Percentiles rank a stretch among this genome's conserved stretches.
Evolutionary conservation across 2,797 vertebrate species (phyloP).

Genomic region (Steatocranus sp.): DNA sequence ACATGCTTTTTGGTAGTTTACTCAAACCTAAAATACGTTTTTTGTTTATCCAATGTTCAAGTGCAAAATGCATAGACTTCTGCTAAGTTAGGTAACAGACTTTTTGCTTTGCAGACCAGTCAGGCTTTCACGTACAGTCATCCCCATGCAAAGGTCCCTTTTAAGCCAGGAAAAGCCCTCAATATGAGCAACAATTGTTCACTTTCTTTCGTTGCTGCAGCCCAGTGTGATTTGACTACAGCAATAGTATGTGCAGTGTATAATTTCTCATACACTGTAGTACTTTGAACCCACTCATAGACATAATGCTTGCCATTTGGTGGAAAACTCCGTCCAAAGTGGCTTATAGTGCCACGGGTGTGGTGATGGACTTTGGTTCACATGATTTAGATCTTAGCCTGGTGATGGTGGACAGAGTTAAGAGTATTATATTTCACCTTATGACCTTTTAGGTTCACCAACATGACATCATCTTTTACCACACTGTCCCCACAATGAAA

Average conservation of each 20-base stretch:
- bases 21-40: rapidly evolving
- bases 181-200: background rate
- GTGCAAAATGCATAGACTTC: background rate
- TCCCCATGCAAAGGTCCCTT: rapidly evolving
- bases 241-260: background rate
- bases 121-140: rapidly evolving
- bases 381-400: background rate
- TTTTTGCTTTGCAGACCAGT: background rate
- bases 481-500: constrained; percentile 53
- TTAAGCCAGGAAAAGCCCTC: background rate
- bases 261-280: constrained; percentile 17
- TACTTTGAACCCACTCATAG: constrained; percentile 29
- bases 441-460: constrained; percentile 60
- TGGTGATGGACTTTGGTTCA: background rate
- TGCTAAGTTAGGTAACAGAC: background rate
- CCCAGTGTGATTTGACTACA: background rate
- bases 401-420: constrained; percentile 13
- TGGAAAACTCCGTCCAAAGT: background rate
- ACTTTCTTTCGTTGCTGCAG: background rate
- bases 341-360: background rate
- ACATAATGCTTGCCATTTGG: constrained; percentile 17
- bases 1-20: background rate
- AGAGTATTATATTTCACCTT: constrained; percentile 43
- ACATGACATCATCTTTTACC: constrained; percentile 61
- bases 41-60: background rate